These are phyloP conservation scores for Melopsittacus undulatus DNA, from an alignment of 2,797 vertebrate species.

Conservation along the genomic window DNA sequence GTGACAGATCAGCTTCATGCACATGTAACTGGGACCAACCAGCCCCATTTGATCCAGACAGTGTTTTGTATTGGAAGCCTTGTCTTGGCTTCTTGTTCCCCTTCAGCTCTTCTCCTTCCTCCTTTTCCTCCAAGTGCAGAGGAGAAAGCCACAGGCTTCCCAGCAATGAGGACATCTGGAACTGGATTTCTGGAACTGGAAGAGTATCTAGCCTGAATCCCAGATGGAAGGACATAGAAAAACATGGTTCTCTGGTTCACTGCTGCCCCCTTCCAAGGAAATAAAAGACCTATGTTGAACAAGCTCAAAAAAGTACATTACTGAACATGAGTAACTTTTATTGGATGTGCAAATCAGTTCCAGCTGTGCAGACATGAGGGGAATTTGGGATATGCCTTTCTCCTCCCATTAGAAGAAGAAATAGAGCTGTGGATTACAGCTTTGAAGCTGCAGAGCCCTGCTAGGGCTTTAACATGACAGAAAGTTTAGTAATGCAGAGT, in stretches of 20 bases:
- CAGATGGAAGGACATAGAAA: not conserved
- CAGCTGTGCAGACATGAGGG: not conserved
- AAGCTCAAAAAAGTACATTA: not conserved
- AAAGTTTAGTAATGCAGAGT: not conserved
- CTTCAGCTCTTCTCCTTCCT: not conserved
- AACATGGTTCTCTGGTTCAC: not conserved
- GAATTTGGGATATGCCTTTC: not conserved
- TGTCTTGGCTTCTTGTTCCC: not conserved
- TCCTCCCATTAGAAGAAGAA: not conserved
- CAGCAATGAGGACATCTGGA: not conserved
- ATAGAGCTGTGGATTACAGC: not conserved
- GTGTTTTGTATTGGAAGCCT: not conserved
- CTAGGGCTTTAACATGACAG: not conserved
- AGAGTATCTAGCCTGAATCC: not conserved
- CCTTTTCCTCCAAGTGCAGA: not conserved
- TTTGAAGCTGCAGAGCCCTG: not conserved
- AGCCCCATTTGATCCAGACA: not conserved
- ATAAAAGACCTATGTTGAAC: accelerated
- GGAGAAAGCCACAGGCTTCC: not conserved
- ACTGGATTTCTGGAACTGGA: not conserved
- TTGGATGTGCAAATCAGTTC: not conserved
- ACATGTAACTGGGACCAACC: not conserved
- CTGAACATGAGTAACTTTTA: accelerated
- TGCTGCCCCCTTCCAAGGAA: not conserved
- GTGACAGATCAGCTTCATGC: not conserved